phyloP scores from a whole-genome alignment of 1,140 invertebrate species.

The Holcopasites calliopsidis region DNA sequence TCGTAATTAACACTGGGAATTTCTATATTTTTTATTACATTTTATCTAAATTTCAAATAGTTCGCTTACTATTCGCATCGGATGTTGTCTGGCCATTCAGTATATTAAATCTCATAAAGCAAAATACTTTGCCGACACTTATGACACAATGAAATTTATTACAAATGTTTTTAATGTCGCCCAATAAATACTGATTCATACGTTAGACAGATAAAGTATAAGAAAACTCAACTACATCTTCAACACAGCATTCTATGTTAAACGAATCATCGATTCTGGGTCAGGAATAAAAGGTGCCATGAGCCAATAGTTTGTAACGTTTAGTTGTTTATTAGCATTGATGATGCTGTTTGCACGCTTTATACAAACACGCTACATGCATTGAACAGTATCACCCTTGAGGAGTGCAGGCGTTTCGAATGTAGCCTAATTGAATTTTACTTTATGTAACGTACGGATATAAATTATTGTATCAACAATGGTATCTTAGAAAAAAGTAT shows the following conservation, averaged over 20 bases:
- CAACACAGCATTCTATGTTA: not conserved
- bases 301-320: slow-evolving; percentile 4
- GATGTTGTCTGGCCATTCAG: too few species aligned
- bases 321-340: slow-evolving; percentile 22
- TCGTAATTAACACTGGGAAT: too few species aligned
- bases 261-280: not conserved
- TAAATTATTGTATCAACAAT: not conserved
- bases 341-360: slow-evolving; percentile 24
- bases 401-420: not conserved
- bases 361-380: too few species aligned
- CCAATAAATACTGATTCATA: too few species aligned
- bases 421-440: not conserved
- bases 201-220: not conserved
- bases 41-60: too few species aligned
- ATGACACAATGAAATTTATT: too few species aligned
- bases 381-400: slow-evolving; percentile 16
- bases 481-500: not conserved
- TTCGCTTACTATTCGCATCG: too few species aligned
- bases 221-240: not conserved
- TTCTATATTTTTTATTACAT: too few species aligned
- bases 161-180: too few species aligned
- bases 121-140: too few species aligned
- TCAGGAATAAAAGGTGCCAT: slow-evolving; percentile 8
- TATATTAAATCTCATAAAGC: too few species aligned
- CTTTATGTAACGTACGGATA: not conserved